A percentile compares a stretch with the other conserved stretches of the same genome.
phyloP scores from a whole-genome alignment of 1,140 invertebrate species.

The Cydia strobilella region DNA sequence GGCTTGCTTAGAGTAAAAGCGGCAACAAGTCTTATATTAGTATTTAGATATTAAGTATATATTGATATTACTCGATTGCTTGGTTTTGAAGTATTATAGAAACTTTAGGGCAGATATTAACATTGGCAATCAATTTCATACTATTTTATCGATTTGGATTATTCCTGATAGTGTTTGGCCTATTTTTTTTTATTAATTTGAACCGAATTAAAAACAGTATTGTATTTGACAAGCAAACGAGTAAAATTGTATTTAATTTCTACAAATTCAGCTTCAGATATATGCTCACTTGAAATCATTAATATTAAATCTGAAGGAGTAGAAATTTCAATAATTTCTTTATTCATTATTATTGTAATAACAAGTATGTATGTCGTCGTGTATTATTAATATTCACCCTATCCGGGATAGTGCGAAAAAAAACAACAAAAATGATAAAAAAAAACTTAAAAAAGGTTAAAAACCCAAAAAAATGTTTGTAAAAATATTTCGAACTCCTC shows the following conservation, averaged over 20 bases:
- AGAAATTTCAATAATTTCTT: conserved; percentile 47
- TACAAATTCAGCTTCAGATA: conserved; percentile 59
- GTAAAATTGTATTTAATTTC: conserved; percentile 47
- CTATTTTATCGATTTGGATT: neutral
- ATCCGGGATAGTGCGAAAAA: conserved; percentile 71
- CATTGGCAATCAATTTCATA: neutral
- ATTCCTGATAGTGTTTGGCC: conserved; percentile 6
- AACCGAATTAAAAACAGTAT: neutral
- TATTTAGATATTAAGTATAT: conserved; percentile 57
- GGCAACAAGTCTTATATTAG: conserved; percentile 59
- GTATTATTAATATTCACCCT: conserved; percentile 59
- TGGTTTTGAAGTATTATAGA: neutral
- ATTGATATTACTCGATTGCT: conserved; percentile 30
- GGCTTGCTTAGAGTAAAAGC: conserved; percentile 49
- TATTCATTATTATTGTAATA: conserved; percentile 49
- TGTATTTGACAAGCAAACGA: conserved; percentile 10
- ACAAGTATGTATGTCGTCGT: conserved; percentile 69
- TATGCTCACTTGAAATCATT: conserved; percentile 35
- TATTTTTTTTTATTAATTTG: conserved; percentile 1
- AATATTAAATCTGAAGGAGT: conserved; percentile 53
- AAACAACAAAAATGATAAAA: conserved; percentile 48
- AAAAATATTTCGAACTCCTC: conserved; percentile 56
- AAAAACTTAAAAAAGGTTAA: conserved; percentile 53
- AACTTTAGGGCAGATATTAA: conserved; percentile 22
- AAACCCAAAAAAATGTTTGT: conserved; percentile 56